Base-by-base conservation (phyloP, 2,888 invertebrate genomes). In the Meghimatium bilineatum region DNA sequence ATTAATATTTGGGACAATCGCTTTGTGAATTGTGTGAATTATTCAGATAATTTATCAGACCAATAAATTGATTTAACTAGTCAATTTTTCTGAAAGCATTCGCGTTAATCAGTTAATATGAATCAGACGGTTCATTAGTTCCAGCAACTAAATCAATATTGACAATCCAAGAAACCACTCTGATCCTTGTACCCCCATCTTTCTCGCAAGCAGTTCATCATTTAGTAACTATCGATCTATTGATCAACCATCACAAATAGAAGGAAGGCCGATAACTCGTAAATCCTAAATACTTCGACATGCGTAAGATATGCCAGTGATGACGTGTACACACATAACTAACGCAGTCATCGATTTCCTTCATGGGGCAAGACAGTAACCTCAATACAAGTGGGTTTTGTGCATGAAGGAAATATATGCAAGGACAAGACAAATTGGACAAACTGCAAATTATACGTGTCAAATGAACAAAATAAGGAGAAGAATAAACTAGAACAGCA, bases 91-190 rank as follows among this genome's bases (percentile, higher is more conserved):
- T 38, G 71, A 71, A 38, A 71, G 71, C 71, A 23, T 38, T 38
- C 38, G 71, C 71, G 71, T 71, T 71, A 71, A 71, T 71, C 71
- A 71, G 71, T 71, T 71, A 71, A 71, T 38, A 71, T 71, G 38
- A 71, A 71, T 71, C 71, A 71, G 71, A 71, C 71, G 71, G 71
- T 71, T 71, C 71, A 71, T 71, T 71, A 71, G 71, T 71, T 71
- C 38, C 71, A 71, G 71, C 71, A 17, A 38, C 38, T 36, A 12
- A 71, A 71, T 71, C 71, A 71, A 74, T 74, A 49, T 49, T 74
- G 49, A 74, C 72, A 74, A 74, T 49, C 49, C 29, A 44, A 49
- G 72, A 74, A 74, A 74, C 49, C 71, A 49, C 36, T 74, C 72
- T n/a, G 29, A 29, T 29, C 29, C 2, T 29, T 74, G 29, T 49